These are phyloP conservation scores for Rhea pennata DNA, from an alignment of 2,113 vertebrate species.

Conservation along the genomic window DNA sequence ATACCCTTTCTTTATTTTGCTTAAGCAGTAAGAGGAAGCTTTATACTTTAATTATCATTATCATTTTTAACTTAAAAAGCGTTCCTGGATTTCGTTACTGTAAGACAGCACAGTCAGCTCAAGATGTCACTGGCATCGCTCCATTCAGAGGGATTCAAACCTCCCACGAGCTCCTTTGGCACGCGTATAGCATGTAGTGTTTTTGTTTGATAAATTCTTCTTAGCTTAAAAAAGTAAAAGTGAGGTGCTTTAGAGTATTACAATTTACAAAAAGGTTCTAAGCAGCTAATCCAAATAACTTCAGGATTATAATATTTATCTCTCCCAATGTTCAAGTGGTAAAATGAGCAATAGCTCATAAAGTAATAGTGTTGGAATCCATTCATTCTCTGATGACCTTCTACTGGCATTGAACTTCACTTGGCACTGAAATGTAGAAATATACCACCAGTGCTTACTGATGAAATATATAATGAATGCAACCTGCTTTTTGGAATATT, in stretches of 20 bases:
- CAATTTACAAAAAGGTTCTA: slow-evolving; percentile 49
- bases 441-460: slow-evolving; percentile 27
- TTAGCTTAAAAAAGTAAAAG: slow-evolving; percentile 2
- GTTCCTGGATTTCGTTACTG: not conserved
- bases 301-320: slow-evolving; percentile 53
- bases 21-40: not conserved
- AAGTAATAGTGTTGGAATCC: slow-evolving; percentile 35
- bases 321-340: not conserved
- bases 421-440: not conserved
- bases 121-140: slow-evolving; percentile 17
- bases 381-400: slow-evolving; percentile 31
- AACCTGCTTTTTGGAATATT: slow-evolving; percentile 34
- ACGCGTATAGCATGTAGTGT: not conserved
- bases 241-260: not conserved
- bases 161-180: slow-evolving; percentile 35
- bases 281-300: slow-evolving; percentile 45
- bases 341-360: slow-evolving; percentile 56
- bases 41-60: not conserved
- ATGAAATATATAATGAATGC: slow-evolving; percentile 35
- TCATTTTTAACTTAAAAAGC: not conserved
- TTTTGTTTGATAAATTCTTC: slow-evolving; percentile 22
- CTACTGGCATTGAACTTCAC: slow-evolving; percentile 52
- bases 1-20: not conserved
- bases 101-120: slow-evolving; percentile 32
- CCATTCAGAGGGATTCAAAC: slow-evolving; percentile 42